Evolutionary conservation across 2,113 vertebrate species (phyloP), one percentile per base, ranked within the genome.

Genomic region (Condylura cristata): DNA sequence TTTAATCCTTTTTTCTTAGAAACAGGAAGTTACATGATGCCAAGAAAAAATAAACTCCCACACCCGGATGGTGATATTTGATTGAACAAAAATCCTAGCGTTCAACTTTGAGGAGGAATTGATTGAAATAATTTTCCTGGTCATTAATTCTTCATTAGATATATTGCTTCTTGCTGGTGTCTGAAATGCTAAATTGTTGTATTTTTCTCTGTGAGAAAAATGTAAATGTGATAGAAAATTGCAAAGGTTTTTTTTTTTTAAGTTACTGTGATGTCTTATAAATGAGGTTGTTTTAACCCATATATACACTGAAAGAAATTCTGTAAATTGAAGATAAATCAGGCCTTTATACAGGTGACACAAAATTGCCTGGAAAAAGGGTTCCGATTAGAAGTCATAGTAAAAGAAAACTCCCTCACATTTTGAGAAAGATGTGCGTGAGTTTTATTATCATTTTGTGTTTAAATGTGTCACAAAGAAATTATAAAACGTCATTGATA

Each of bases 1-100:
- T 97, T 97, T 97, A 97, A 97, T 97, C 96, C 96, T 97, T 96
- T 96, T 97, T 97, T 97, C 96, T 97, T 97, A 97, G 96, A 97
- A 97, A 96, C 94, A 97, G 97, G 96, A 97, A 97, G 97, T 97
- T 97, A 90, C 81, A 95, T 37, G 78, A 95, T 94, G 96, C 96
- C 95, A 96, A 96, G 85, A 96, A 89, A 93, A 96, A 97, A 86
- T 80, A 94, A 96, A 44, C 82, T 78, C 91, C 32, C 85, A 75
- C 89, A 94, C 87, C 82, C 94, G 82, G 75, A 71, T 3, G 32
- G 78, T 83, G 90, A 70, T 92, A 95, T 95, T 94, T 95, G 96
- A 95, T 86, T 34, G 81, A 95, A 90, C 37, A 41, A 96, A 95
- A 94, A 90, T 37, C 34, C n/a, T 22, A 37, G 61, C 37, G 63